Conservation (phyloP, 2,113 vertebrate species). For the Hipposideros armiger region DNA sequence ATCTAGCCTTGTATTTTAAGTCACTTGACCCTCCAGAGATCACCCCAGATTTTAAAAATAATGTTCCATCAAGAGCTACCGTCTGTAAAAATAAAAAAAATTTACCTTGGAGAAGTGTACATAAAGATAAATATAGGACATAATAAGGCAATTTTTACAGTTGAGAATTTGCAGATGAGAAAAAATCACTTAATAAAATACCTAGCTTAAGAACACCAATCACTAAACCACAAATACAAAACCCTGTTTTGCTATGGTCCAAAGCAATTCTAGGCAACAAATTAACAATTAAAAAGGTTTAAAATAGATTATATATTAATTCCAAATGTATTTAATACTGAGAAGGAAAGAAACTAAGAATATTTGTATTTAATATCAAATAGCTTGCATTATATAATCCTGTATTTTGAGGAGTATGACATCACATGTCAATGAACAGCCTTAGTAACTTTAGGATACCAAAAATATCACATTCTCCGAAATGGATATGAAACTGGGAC, state of each 20-base stretch:
- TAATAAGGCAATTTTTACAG: slow-evolving; percentile 1
- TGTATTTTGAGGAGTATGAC: slow-evolving; percentile 18
- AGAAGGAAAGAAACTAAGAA: background rate
- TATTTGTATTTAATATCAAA: background rate
- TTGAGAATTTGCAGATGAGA: background rate
- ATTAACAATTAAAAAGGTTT: slow-evolving; percentile 35
- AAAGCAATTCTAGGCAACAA: slow-evolving; percentile 35
- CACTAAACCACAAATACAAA: slow-evolving; percentile 15
- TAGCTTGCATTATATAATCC: background rate
- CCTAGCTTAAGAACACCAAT: background rate
- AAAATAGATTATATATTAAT: slow-evolving; percentile 14
- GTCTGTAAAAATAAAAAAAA: slow-evolving; percentile 88
- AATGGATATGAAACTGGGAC: background rate
- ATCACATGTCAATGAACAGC: background rate
- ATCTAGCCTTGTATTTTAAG: slow-evolving; percentile 92
- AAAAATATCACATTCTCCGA: slow-evolving; percentile 41
- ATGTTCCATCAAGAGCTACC: slow-evolving; percentile 95
- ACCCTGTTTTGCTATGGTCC: background rate
- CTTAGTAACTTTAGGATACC: background rate
- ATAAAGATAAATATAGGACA: background rate
- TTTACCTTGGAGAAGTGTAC: slow-evolving; percentile 23
- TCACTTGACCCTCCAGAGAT: slow-evolving; percentile 96
- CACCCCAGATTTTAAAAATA: slow-evolving; percentile 96
- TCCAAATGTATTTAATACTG: background rate
- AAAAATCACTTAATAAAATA: slow-evolving; percentile 42